Evolutionary conservation across 2,113 vertebrate species (phyloP), one percentile per base, ranked within the genome.

Genomic region (Mungos mungo): DNA sequence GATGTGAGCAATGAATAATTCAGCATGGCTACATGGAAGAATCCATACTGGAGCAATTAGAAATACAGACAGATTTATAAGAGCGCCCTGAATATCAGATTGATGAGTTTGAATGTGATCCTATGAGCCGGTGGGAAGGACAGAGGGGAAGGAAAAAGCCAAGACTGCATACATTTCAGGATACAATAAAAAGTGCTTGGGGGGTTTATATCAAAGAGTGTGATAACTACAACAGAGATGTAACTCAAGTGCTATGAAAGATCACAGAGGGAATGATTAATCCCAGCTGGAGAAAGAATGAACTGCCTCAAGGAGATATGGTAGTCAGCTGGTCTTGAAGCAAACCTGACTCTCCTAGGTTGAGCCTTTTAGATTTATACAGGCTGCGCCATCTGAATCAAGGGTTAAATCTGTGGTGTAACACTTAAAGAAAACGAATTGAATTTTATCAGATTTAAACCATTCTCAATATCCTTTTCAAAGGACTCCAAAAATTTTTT

Each of bases 41-140:
- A 85, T 85, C 68, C 88, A 94, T 35, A 92, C 4, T 31, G 21
- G 19, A 81, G 35, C 41, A 95, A 71, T 1, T 35, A 31, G 41
- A 95, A 95, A 80, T 52, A 93, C 4, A 88, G 19, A 1, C n/a
- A 10, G 91, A 60, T 60, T 84, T 91, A 3, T 66, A 88, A 76
- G 63, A 72, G 2, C 6, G 16, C 11, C 47, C 68, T 91, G 47
- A 83, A 25, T 93, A 93, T 68, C 47, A 63, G 45, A 97, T 68
- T n/a, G 41, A 90, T 72, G 50, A 74, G 11, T 84, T n/a, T 96
- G 76, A 96, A 92, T 68, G 18, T 60, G 79, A 87, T 54, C 54
- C 66, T 79, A 72, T 0, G 82, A 65, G n/a, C 45, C 93, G 7
- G 8, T 65, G 9, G 12, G 35, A 50, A 29, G 7, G 14, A 88